Percentiles rank a stretch among this genome's conserved stretches.
These are phyloP conservation scores for Eolophus roseicapilla DNA, from an alignment of 2,113 vertebrate species.

Conservation along the genomic window DNA sequence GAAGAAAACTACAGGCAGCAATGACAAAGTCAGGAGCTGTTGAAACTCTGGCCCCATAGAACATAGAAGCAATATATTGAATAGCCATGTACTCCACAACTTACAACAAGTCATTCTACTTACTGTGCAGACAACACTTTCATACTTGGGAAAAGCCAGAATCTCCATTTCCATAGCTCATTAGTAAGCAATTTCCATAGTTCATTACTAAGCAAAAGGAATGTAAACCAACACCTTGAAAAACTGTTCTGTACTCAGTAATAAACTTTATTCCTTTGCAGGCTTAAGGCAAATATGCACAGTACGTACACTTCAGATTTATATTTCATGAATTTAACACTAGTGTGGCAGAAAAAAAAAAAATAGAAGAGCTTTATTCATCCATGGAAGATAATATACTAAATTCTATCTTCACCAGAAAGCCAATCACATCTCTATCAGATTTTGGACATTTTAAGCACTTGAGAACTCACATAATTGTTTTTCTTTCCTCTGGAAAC, in stretches of 20 bases:
- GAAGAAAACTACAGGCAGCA: not conserved
- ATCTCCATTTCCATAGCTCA: slow-evolving; percentile 50
- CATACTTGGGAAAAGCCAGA: not conserved
- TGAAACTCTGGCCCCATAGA: not conserved
- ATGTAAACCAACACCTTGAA: slow-evolving; percentile 28
- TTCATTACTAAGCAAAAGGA: slow-evolving; percentile 53
- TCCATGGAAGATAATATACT: not conserved
- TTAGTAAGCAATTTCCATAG: slow-evolving; percentile 64
- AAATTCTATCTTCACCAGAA: not conserved
- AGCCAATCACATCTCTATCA: not conserved
- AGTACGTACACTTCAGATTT: not conserved
- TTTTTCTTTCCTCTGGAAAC: not conserved
- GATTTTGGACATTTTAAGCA: not conserved
- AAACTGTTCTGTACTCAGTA: slow-evolving; percentile 36
- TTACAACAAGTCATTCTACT: not conserved
- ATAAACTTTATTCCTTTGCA: slow-evolving; percentile 21
- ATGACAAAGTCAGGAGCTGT: not conserved
- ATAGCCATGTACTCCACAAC: not conserved
- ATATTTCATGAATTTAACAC: slow-evolving; percentile 52
- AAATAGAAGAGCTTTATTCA: not conserved
- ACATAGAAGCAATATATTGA: not conserved
- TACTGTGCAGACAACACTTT: not conserved
- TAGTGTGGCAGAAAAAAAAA: not conserved
- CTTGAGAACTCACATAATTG: not conserved
- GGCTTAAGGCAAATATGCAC: slow-evolving; percentile 36